These are phyloP conservation scores for Steromphala cineraria DNA, from an alignment of 2,888 invertebrate species.

Conservation along the genomic window DNA sequence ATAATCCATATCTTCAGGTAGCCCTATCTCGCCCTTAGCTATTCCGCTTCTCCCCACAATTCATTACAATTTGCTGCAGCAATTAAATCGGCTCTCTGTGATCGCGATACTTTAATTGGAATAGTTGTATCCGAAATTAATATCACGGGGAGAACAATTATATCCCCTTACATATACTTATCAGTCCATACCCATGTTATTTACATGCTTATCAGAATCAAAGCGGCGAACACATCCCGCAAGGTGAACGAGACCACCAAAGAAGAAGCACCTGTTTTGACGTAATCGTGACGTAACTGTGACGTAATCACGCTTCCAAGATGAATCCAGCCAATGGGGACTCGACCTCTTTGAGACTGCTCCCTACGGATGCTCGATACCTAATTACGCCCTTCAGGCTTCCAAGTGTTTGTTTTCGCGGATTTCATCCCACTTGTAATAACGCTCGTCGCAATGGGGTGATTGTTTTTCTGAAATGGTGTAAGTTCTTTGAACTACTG, in stretches of 20 bases:
- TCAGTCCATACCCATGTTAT: background rate
- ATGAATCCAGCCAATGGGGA: background rate
- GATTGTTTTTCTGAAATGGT: background rate
- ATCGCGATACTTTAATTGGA: no score
- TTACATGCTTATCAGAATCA: background rate
- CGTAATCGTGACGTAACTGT: background rate
- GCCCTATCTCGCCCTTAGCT: no score
- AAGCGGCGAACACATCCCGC: background rate
- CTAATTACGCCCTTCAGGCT: background rate
- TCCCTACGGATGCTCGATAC: background rate
- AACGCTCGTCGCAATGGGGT: background rate
- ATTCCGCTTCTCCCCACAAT: no score
- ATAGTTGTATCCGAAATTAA: no score
- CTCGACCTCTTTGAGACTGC: background rate
- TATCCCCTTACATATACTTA: background rate
- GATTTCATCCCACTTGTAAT: background rate
- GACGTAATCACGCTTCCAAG: background rate
- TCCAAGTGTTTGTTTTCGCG: conserved; percentile 4
- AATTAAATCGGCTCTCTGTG: no score
- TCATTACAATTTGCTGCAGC: no score
- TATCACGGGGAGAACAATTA: no score
- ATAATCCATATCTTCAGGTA: no score
- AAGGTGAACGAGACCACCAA: background rate
- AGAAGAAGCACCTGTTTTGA: background rate
- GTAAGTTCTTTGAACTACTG: background rate